Evolutionary conservation across 1,140 invertebrate species (phyloP).

Genomic region (Chrysoperla carnea): DNA sequence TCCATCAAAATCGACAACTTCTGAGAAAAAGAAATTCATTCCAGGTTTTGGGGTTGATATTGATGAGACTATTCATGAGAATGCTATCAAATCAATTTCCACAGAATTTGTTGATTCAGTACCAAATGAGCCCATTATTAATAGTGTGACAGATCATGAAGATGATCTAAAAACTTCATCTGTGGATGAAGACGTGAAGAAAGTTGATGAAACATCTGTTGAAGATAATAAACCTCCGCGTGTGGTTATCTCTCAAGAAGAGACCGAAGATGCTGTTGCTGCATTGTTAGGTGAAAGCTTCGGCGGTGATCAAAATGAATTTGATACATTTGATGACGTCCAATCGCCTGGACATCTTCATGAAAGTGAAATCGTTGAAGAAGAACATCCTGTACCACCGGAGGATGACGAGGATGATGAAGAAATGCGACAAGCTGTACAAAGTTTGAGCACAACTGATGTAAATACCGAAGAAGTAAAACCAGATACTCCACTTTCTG

Average conservation of each 20-base stretch:
- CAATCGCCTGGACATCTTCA: constrained; percentile 20
- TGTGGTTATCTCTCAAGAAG: constrained; percentile 75
- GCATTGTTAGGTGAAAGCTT: constrained; percentile 72
- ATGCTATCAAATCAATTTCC: constrained; percentile 57
- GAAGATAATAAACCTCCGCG: constrained; percentile 50
- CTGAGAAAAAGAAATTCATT: constrained; percentile 34
- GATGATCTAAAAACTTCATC: constrained; percentile 4
- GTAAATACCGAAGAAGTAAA: constrained; percentile 39
- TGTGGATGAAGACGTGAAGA: constrained; percentile 11
- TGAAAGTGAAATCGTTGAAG: constrained; percentile 18
- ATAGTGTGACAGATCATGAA: too few species aligned
- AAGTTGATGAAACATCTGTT: constrained; percentile 12
- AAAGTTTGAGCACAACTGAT: constrained; percentile 52
- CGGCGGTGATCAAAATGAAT: constrained; percentile 29
- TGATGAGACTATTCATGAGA: constrained; percentile 57
- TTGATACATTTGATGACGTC: constrained; percentile 23
- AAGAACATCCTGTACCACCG: constrained; percentile 18
- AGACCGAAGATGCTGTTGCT: constrained; percentile 81
- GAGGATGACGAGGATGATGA: constrained; percentile 45
- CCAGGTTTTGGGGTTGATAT: constrained; percentile 48
- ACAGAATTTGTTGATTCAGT: constrained; percentile 20
- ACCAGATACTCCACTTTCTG: constrained; percentile 67
- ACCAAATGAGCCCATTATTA: not conserved
- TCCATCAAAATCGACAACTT: constrained; percentile 18
- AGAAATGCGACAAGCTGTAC: constrained; percentile 58